Evolutionary conservation across 2,888 invertebrate genomes (phyloP).

Genomic region (Drosophila phalerata): DNA sequence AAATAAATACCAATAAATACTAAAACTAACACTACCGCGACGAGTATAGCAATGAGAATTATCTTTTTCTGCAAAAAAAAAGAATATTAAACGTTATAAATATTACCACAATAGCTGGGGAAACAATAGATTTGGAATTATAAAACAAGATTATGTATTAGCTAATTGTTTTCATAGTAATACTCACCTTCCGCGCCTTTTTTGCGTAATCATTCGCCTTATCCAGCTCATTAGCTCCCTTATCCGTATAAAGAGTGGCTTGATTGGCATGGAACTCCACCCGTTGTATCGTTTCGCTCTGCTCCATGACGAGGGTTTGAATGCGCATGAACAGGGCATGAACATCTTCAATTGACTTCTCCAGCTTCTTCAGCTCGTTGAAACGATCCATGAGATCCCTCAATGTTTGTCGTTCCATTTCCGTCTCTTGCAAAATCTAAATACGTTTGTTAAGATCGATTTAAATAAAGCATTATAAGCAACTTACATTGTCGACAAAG

Average conservation of each 20-base stretch:
- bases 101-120: not conserved
- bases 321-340: conserved; percentile 85
- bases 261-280: conserved; percentile 85
- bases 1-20: conserved; percentile 80
- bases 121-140: not conserved
- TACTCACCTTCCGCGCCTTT: conserved; percentile 76
- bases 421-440: conserved; percentile 85
- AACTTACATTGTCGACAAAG: conserved; percentile 85
- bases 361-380: conserved; percentile 84
- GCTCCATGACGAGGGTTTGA: conserved; percentile 85
- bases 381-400: conserved; percentile 85
- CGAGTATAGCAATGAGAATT: conserved; percentile 77
- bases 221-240: conserved; percentile 82
- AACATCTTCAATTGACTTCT: conserved; percentile 85
- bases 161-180: not conserved
- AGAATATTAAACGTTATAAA: conserved; percentile 7
- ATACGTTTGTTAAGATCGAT: not conserved
- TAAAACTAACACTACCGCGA: conserved; percentile 74
- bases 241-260: conserved; percentile 83
- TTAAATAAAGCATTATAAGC: not conserved
- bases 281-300: conserved; percentile 85
- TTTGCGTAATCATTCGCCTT: conserved; percentile 76
- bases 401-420: conserved; percentile 83
- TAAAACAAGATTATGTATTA: not conserved
- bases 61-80: conserved; percentile 82